Base-by-base conservation (phyloP, 2,113 vertebrate species). In the Cyanistes caeruleus region DNA sequence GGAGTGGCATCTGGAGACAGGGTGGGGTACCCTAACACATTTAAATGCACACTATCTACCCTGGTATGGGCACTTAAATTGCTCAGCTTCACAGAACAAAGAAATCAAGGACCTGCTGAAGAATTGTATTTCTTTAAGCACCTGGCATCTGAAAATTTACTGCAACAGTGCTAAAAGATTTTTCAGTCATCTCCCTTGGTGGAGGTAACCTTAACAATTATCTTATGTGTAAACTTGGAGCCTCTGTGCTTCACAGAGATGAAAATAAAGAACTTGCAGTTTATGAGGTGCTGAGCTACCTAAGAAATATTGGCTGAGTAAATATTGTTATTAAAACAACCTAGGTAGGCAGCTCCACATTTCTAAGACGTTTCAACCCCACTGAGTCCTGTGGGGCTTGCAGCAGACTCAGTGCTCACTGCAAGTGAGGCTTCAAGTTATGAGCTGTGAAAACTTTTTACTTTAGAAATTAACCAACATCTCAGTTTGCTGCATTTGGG, bases 201-300 rank as follows among this genome's bases (percentile, higher is more conserved):
- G 43, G 33, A 65, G 25, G 25, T 77, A 84, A 85, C 15, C 64
- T 82, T 33, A 76, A 27, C 8, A 41, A 37, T 15, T 77, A 70
- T 52, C 31, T 58, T 37, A 39, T 10, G 8, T 63, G 35, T 74
- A 80, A 92, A 80, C 28, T 35, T 35, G 25, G 41, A 43, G 16
- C 30, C 43, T 80, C 24, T 17, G 7, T 46, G 37, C 37, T 77
- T 92, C 67, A 58, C 18, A 69, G 85, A 65, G n/a, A 17, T 35
- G 23, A 69, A 91, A 87, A 93, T 48, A 87, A 79, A 73, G 55
- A 90, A 37, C 58, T 80, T 86, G 33, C 15, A 53, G 33, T 68
- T 87, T 83, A 68, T 69, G 87, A 93, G 72, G 30, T 77, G 51
- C 30, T 70, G 46, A 90, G 19, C 39, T 84, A 70, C 52, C 10